Percentiles rank a stretch among this genome's conserved stretches.
Conservation (phyloP, 2,888 invertebrate genomes). For the Melinopterus prodromus region DNA sequence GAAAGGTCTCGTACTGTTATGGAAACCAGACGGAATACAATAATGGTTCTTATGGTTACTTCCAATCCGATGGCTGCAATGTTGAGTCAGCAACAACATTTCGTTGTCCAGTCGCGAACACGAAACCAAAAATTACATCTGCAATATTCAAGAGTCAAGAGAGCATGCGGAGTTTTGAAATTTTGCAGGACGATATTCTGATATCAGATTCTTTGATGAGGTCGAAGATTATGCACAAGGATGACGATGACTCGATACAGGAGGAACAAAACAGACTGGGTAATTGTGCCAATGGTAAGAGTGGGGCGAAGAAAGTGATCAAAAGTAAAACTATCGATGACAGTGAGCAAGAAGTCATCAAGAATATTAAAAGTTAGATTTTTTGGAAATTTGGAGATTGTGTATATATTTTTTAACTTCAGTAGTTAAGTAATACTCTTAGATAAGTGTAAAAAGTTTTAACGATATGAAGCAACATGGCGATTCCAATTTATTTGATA, state of each 20-base stretch:
- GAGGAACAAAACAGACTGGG: slow-evolving; percentile 63
- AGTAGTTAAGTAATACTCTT: slow-evolving; percentile 23
- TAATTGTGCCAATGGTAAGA: slow-evolving; percentile 53
- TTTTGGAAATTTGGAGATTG: slow-evolving; percentile 8
- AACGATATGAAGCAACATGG: not conserved
- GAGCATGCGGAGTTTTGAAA: slow-evolving; percentile 59
- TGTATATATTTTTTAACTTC: slow-evolving; percentile 19
- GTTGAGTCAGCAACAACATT: slow-evolving; percentile 53
- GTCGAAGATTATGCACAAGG: slow-evolving; percentile 18
- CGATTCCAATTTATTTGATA: slow-evolving; percentile 6
- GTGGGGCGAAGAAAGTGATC: slow-evolving; percentile 18
- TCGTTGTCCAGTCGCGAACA: slow-evolving; percentile 53
- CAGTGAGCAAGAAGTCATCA: not conserved
- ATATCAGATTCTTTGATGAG: slow-evolving; percentile 61
- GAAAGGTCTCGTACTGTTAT: slow-evolving; percentile 80
- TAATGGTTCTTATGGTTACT: slow-evolving; percentile 76
- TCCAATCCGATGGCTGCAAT: slow-evolving; percentile 68
- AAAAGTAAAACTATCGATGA: slow-evolving; percentile 11
- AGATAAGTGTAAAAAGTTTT: slow-evolving; percentile 28
- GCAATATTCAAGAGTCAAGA: slow-evolving; percentile 74
- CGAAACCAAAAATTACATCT: slow-evolving; percentile 75
- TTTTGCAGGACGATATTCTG: slow-evolving; percentile 64
- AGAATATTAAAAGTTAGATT: too few relatives aligned
- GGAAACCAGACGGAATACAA: slow-evolving; percentile 83
- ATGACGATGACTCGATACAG: slow-evolving; percentile 59